Conservation (phyloP, 2,113 vertebrate species). For the Archilochus colubris region DNA sequence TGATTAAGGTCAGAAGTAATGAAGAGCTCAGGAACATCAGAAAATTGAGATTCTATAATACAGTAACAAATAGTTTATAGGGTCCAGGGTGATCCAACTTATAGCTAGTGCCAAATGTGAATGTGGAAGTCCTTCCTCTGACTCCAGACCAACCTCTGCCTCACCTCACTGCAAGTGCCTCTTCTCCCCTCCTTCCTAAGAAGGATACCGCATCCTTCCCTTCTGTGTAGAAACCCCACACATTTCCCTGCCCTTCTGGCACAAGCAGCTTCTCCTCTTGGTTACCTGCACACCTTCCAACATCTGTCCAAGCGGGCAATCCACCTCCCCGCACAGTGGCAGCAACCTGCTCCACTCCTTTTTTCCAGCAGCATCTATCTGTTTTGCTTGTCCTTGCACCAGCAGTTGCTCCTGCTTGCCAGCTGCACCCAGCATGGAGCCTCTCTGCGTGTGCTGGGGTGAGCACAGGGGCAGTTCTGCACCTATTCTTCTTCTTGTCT, state of each 20-base stretch:
- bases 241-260: accelerated
- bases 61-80: background rate
- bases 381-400: background rate
- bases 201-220: background rate
- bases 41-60: background rate
- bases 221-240: background rate
- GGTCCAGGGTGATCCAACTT: background rate
- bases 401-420: background rate
- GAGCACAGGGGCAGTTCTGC: background rate
- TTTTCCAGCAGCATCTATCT: background rate
- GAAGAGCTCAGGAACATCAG: background rate
- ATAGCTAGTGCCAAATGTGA: background rate
- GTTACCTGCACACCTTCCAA: background rate
- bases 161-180: background rate
- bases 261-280: background rate
- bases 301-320: background rate
- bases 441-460: background rate
- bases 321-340: background rate
- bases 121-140: background rate
- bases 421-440: background rate
- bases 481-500: background rate
- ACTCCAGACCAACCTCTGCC: background rate
- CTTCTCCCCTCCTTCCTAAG: background rate
- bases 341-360: background rate
- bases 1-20: background rate